Evolutionary conservation across 2,113 vertebrate species (phyloP), one percentile per base, ranked within the genome.

Genomic region (Nyctibius bracteatus): DNA sequence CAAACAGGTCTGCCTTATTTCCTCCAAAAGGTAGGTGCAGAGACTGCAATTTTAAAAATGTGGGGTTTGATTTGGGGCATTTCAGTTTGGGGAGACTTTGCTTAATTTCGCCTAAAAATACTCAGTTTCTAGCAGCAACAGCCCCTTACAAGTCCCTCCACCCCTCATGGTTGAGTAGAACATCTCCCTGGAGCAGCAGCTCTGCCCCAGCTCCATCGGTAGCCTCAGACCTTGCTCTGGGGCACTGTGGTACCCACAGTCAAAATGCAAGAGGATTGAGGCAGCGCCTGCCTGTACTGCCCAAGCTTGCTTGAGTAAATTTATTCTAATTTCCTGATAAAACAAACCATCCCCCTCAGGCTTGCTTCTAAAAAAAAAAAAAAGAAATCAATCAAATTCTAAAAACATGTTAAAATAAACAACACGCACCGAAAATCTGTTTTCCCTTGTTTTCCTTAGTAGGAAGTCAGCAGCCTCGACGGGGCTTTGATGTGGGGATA

Each of bases 401-500:
- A n/a, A 86, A 85, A 90, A 1, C 55, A 79, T 0, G 6, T 61
- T 86, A 12, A 94, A 88, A 92, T 91, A 90, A 94, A 90, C 92
- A 96, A 59, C 86, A 46, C 0, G 1, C 70, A 33, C 85, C 0
- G 5, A 91, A 77, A 92, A 88, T 73, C 52, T 41, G 44, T 65
- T 95, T 86, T 92, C 27, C 92, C 92, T 95, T 90, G 92, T 96
- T 94, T 84, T 86, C 37, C 73, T 79, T 84, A 44, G 91, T 19
- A 33, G 96, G 95, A 95, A 97, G 81, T 14, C 84, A 70, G 94
- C 86, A 88, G 63, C 62, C 70, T 74, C 13, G 8, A 12, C 59
- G 5, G 68, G 51, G 74, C 96, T 97, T 95, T 97, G 94, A 96
- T 94, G 96, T 94, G 84, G 96, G 94, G 84, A 86, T 77, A 6